Percentiles rank a stretch among this genome's conserved stretches.
These are phyloP conservation scores for Bubo blakistoni DNA, from an alignment of 2,113 vertebrate genomes.

Conservation along the genomic window DNA sequence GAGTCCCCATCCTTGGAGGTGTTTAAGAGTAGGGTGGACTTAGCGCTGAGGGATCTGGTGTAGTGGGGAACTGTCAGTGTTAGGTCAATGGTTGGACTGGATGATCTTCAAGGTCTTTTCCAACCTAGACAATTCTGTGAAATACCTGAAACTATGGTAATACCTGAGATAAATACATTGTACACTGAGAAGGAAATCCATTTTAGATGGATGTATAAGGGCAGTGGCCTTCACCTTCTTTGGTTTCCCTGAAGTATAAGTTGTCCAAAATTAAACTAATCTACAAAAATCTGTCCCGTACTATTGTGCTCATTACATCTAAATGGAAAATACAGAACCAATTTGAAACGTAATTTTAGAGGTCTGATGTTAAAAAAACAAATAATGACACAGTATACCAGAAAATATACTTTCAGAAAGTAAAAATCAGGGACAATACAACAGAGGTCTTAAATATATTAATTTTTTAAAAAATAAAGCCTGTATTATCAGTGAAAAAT, in stretches of 20 bases:
- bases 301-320: not conserved
- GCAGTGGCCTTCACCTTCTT: not conserved
- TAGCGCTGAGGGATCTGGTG: no score
- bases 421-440: not conserved
- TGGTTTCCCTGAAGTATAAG: not conserved
- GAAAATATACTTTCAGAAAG: not conserved
- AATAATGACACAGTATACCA: not conserved
- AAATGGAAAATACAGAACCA: not conserved
- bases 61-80: no score
- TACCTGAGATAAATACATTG: not conserved
- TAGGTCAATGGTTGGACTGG: no score
- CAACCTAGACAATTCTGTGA: no score
- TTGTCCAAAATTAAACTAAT: not conserved
- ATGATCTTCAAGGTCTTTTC: no score
- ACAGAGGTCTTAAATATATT: not conserved
- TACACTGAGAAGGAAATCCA: not conserved
- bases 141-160: not conserved
- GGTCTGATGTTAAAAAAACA: not conserved
- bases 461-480: not conserved
- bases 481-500: not conserved
- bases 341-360: not conserved
- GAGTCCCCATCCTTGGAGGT: no score
- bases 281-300: not conserved
- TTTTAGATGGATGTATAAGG: not conserved
- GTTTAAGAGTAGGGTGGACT: no score